Evolutionary conservation across 2,888 invertebrate genomes (phyloP).

Genomic region (Unio delphinus): DNA sequence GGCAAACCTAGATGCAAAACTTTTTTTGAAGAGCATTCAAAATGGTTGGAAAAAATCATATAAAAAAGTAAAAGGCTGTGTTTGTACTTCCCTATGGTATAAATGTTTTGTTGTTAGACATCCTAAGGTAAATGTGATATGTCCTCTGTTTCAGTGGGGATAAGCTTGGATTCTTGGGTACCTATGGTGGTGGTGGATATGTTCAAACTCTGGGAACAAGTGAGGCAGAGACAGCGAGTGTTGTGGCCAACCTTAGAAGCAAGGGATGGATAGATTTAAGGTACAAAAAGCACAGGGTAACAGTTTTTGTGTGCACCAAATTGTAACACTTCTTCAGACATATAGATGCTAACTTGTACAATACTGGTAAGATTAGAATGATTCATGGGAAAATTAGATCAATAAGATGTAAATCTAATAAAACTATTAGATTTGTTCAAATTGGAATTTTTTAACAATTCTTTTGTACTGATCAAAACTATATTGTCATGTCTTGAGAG

Average conservation of each 20-base stretch:
- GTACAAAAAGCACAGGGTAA: conserved; percentile 14
- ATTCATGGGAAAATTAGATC: too few species aligned
- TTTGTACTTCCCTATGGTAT: background rate
- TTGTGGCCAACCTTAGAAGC: conserved; percentile 45
- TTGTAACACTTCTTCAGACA: too few species aligned
- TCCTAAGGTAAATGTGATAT: background rate
- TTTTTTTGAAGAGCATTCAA: too few species aligned
- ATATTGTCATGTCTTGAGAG: too few species aligned
- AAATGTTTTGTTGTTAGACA: background rate
- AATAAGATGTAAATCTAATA: too few species aligned
- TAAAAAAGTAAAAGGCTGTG: background rate
- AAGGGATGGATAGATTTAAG: conserved; percentile 56
- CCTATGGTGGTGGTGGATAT: conserved; percentile 63
- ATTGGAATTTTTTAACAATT: too few species aligned
- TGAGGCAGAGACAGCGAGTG: conserved; percentile 41
- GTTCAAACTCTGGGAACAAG: conserved; percentile 48
- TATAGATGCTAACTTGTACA: background rate
- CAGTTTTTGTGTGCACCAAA: background rate
- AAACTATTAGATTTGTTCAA: too few species aligned
- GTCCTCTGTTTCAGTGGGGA: conserved; percentile 23
- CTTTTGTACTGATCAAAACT: too few species aligned
- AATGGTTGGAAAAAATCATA: too few species aligned
- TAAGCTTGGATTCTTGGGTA: conserved; percentile 36
- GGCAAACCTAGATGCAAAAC: too few species aligned
- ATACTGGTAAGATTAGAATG: too few species aligned